Percentiles rank a stretch among this genome's conserved stretches.
Evolutionary conservation across 2,797 vertebrate species (phyloP).

Genomic region (Catharus ustulatus): DNA sequence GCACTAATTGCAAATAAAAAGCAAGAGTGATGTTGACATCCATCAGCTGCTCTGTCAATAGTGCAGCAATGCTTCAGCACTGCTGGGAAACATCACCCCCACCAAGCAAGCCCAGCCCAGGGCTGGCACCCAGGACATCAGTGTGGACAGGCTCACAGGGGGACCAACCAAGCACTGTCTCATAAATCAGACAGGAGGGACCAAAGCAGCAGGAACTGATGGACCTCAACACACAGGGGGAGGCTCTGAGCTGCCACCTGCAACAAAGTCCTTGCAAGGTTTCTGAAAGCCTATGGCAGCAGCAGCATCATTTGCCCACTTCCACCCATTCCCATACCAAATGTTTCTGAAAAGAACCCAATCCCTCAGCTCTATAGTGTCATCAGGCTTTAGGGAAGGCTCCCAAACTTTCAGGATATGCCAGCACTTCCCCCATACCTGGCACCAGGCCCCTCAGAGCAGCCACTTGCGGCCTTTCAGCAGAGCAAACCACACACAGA

Average conservation of each 20-base stretch:
- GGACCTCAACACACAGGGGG: not conserved
- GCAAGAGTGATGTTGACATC: not conserved
- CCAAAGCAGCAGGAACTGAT: not conserved
- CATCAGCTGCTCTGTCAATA: not conserved
- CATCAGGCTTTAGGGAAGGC: not conserved
- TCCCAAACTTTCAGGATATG: not conserved
- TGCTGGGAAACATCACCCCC: not conserved
- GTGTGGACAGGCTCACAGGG: accelerated
- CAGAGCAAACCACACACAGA: not conserved
- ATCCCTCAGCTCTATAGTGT: accelerated
- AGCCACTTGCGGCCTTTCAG: not conserved
- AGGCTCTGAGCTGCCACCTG: not conserved
- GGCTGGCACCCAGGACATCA: not conserved
- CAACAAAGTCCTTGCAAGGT: not conserved
- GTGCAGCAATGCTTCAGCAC: not conserved
- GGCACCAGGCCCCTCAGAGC: not conserved
- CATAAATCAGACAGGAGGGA: accelerated
- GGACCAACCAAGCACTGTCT: accelerated
- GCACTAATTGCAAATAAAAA: conserved; percentile 11
- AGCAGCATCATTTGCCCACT: not conserved
- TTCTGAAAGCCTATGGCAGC: not conserved
- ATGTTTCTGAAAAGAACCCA: not conserved
- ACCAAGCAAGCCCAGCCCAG: not conserved
- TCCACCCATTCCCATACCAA: not conserved
- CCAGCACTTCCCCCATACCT: not conserved